A percentile compares a stretch with the other conserved stretches of the same genome.
Evolutionary conservation across 2,888 invertebrate species (phyloP).

Genomic region (Diarsia mendica): DNA sequence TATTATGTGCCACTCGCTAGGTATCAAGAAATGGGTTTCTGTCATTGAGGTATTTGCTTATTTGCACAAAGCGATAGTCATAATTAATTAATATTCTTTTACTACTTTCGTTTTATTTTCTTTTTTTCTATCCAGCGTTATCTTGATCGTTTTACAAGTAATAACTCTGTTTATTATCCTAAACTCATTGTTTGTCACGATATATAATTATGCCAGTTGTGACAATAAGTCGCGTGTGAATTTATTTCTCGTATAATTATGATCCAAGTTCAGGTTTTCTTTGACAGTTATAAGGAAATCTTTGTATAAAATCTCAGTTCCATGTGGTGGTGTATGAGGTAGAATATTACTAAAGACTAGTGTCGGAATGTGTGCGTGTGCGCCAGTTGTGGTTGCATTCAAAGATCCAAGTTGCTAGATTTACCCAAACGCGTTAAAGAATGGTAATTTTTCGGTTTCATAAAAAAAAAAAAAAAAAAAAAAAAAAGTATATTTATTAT

Average conservation of each 20-base stretch:
- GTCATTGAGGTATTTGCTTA: too few relatives aligned
- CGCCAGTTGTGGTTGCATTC: too few relatives aligned
- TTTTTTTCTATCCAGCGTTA: not conserved
- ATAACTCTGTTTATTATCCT: not conserved
- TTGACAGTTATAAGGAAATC: slow-evolving; percentile 4
- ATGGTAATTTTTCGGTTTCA: too few relatives aligned
- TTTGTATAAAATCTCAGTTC: slow-evolving; percentile 5
- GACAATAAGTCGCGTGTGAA: slow-evolving; percentile 22
- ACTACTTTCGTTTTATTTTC: not conserved
- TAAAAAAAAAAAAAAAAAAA: too few relatives aligned
- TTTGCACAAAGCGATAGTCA: not conserved
- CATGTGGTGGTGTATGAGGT: too few relatives aligned
- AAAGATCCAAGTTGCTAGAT: not conserved
- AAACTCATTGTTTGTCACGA: slow-evolving; percentile 10
- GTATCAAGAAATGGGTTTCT: not conserved
- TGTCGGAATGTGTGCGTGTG: too few relatives aligned
- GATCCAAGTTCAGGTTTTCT: slow-evolving; percentile 7
- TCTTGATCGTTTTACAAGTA: not conserved
- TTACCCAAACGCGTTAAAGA: too few relatives aligned
- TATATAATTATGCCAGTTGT: not conserved
- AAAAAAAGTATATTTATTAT: too few relatives aligned
- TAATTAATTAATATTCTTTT: not conserved
- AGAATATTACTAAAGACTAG: too few relatives aligned
- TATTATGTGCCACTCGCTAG: not conserved
- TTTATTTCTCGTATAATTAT: slow-evolving; percentile 31